Evolutionary conservation across 2,113 vertebrate species (phyloP), one percentile per base, ranked within the genome.

Genomic region (Corythoichthys haematopterus): DNA sequence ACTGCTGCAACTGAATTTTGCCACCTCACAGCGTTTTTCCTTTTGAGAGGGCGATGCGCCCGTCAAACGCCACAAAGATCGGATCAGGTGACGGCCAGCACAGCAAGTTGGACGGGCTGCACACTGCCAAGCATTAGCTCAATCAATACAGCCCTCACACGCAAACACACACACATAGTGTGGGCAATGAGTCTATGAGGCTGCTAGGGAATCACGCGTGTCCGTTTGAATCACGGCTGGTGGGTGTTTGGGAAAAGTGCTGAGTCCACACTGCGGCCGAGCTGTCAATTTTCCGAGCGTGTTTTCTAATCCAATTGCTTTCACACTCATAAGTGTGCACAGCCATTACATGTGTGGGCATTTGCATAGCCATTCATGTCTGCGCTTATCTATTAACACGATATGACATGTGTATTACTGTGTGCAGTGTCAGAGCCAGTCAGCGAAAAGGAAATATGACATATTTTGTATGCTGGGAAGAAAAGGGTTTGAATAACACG

Each of bases 111-210:
- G 75, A 82, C 80, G 80, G 69, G 10, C 66, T 88, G 86, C 86
- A 87, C 69, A 87, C 81, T 75, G 64, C 85, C 88, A 84, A 84
- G 82, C 83, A 87, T 89, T 87, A 84, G 69, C 66, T 57, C 69
- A 74, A 88, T 89, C 86, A 70, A 89, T 88, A 82, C 11, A 20
- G 16, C 72, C 40, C 52, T 55, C 45, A 15, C 35, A 35, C 50
- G 28, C 56, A 59, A 55, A 13, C 57, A 63, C 28, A 55, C 65
- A 51, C 59, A 20, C 69, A 38, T 63, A 50, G 20, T 67, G 75
- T 50, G 48, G 70, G 70, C 71, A 59, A 47, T 37, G 56, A 72
- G 55, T 61, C 53, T 50, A 28, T 35, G 45, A 60, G 13, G 80
- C 75, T 71, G 82, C 43, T 14, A 82, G 79, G 82, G 68, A 73